Conservation (phyloP, 2,888 invertebrate genomes). For the Rotaria macrura region DNA sequence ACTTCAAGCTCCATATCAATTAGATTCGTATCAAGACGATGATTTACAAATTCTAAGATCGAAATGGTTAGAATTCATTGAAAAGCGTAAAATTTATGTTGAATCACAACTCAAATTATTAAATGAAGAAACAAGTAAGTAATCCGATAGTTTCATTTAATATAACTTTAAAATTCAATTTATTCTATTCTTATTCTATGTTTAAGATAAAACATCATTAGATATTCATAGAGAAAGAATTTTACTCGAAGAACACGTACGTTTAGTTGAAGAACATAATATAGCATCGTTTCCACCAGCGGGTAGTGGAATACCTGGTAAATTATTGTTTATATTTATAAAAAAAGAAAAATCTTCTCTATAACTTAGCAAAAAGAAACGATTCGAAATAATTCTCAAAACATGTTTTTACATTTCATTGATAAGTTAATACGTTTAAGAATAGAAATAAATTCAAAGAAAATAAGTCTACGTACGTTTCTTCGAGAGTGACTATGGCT, state of each 20-base stretch:
- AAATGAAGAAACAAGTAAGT: constrained; percentile 57
- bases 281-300: constrained; percentile 86
- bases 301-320: constrained; percentile 85
- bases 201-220: constrained; percentile 54
- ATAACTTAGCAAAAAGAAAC: no score
- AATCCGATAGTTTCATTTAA: not conserved
- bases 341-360: not conserved
- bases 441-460: no score
- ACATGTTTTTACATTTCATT: no score
- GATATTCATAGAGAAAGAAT: constrained; percentile 87
- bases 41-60: constrained; percentile 76
- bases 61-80: constrained; percentile 86
- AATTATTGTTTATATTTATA: not conserved
- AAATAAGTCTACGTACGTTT: no score
- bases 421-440: no score
- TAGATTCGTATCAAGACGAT: constrained; percentile 91
- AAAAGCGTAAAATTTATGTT: constrained; percentile 57
- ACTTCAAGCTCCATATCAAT: constrained; percentile 35
- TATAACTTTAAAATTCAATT: no score
- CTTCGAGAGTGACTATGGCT: no score
- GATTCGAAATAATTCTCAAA: no score
- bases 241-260: constrained; percentile 91
- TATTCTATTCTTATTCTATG: not conserved
- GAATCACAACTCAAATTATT: constrained; percentile 66
- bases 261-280: constrained; percentile 87